Evolutionary conservation across 1,140 invertebrate genomes (phyloP), one percentile per base, ranked within the genome.

Genomic region (Trichogramma pretiosum): DNA sequence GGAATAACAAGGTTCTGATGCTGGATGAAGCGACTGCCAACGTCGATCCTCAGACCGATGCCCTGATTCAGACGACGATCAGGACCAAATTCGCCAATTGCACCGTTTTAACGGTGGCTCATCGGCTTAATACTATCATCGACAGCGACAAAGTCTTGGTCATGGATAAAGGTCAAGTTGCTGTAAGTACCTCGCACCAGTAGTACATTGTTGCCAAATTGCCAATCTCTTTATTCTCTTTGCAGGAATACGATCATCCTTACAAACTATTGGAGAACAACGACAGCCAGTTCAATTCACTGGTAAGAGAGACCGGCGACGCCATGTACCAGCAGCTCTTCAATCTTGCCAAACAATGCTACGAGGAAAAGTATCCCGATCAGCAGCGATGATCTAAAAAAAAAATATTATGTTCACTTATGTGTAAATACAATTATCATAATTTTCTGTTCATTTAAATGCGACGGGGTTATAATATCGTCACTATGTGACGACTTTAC

Each of bases 31-130:
- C 43, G 2, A 48, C 38, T 3, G 46, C 38, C 14, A 48, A 48
- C 11, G 46, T 48, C 3, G 69, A 85, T 58, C 54, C 60, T 3
- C 55, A 78, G 74, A 60, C 59, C 8, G 62, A 64, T 36, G 35
- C 52, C 9, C 46, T 64, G 10, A 64, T 64, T 48, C 63, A 67
- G 41, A 41, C 44, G 10, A 67, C 66, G 8, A 67, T 68, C 14
- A 44, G 63, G 32, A 45, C 43, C 0, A 65, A 63, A 50, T 68
- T 68, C 44, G 26, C 35, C 16, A 18, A 54, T 8, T 67, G 63
- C 30, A 81, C 78, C 0, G 74, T 80, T n/a, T 58, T 81, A 5
- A 77, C 77, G 4, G 76, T 80, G 30, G 78, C 77, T 32, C 78
- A 81, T 19, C 21, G 48, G n/a, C 17, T 50, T 0, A 46, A 50